Evolutionary conservation across 2,797 vertebrate species (phyloP).

Genomic region (Sebastolobus alascanus): DNA sequence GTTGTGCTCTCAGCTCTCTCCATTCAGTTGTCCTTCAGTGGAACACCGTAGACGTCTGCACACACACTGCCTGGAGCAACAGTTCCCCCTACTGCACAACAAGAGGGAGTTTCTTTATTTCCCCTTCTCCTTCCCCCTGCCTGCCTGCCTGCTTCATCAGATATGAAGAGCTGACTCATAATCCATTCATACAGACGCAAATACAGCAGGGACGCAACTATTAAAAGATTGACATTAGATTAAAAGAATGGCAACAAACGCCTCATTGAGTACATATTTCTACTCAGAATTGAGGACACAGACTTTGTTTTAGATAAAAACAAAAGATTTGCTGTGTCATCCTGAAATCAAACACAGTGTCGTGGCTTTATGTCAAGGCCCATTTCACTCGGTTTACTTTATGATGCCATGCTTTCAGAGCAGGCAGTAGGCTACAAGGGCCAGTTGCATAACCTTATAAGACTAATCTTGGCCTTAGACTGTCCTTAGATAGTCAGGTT

Average conservation of each 20-base stretch:
- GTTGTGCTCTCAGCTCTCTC: conserved; percentile 55
- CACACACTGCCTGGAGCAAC: conserved; percentile 71
- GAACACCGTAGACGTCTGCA: neutral
- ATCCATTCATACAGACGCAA: conserved; percentile 50
- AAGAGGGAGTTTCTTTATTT: neutral
- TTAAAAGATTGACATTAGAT: neutral
- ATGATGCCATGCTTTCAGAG: conserved; percentile 10
- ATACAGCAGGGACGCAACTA: conserved; percentile 23
- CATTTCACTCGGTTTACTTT: conserved; percentile 27
- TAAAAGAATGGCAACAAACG: conserved; percentile 16
- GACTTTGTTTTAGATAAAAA: neutral
- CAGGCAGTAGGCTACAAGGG: neutral
- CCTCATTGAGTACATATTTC: neutral
- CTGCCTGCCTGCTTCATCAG: conserved; percentile 30
- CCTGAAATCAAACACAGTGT: conserved; percentile 3
- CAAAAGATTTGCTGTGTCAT: conserved; percentile 62
- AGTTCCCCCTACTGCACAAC: conserved; percentile 81
- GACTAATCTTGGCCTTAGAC: no score
- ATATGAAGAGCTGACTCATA: conserved; percentile 76
- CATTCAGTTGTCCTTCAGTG: conserved; percentile 58
- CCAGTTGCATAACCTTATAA: no score
- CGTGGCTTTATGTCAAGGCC: neutral
- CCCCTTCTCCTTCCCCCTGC: neutral
- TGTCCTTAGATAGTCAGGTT: no score
- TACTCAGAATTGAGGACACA: neutral